These are phyloP conservation scores for Leucophenga montana DNA, from an alignment of 2,888 invertebrate species.

Conservation along the genomic window DNA sequence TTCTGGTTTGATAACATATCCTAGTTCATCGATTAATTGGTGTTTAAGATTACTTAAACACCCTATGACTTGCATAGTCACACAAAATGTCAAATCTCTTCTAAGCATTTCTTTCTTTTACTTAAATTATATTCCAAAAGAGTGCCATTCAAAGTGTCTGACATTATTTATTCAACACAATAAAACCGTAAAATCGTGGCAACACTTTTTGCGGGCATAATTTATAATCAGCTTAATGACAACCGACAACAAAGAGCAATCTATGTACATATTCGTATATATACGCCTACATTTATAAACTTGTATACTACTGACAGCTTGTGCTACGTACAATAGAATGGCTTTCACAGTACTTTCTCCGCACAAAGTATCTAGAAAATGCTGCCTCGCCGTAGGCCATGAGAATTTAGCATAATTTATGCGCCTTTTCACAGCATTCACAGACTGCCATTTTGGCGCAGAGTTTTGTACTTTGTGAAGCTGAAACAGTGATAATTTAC, in stretches of 20 bases:
- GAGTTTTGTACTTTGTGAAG: constrained; percentile 10
- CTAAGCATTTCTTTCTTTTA: too few relatives aligned
- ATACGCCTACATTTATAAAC: too few relatives aligned
- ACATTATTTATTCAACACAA: constrained; percentile 31
- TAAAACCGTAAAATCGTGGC: constrained; percentile 42
- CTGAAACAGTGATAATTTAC: constrained; percentile 54
- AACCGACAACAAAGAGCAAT: constrained; percentile 46
- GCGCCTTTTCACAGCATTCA: constrained; percentile 30
- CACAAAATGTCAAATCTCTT: too few relatives aligned
- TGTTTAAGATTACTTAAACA: too few relatives aligned
- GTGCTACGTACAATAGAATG: constrained; percentile 21
- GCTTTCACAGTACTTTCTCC: constrained; percentile 29
- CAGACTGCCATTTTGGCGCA: constrained; percentile 14
- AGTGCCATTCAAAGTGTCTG: not conserved
- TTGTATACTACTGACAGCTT: not conserved
- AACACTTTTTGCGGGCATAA: constrained; percentile 50
- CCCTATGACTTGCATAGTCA: constrained; percentile 26
- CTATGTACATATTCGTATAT: not conserved
- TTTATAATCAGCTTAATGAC: constrained; percentile 67
- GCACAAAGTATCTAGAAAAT: constrained; percentile 20
- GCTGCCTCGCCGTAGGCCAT: constrained; percentile 52
- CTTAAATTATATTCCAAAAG: constrained; percentile 17
- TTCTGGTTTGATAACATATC: too few relatives aligned
- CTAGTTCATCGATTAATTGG: too few relatives aligned
- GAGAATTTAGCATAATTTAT: constrained; percentile 59